A percentile compares a stretch with the other conserved stretches of the same genome.
phyloP scores from a whole-genome alignment of 2,888 invertebrate species.

The Macaria liturata region DNA sequence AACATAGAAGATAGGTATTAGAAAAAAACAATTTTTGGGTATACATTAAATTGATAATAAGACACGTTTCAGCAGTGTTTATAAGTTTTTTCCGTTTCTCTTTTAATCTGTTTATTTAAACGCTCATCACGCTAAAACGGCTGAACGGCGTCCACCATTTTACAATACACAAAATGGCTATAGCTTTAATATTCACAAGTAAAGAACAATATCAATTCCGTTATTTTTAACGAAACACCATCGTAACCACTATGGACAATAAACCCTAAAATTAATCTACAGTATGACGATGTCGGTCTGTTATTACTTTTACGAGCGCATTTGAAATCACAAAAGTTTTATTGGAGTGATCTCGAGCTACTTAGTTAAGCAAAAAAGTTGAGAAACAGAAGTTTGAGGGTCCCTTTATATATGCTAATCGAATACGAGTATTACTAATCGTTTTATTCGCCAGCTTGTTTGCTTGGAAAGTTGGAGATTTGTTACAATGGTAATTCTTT shows the following conservation, averaged over 20 bases:
- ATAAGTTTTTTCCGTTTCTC: too few species aligned
- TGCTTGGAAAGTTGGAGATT: not conserved
- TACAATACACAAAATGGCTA: too few species aligned
- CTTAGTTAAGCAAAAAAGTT: conserved; percentile 5
- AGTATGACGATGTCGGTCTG: conserved; percentile 22
- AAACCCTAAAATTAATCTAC: conserved; percentile 32
- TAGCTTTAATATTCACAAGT: too few species aligned
- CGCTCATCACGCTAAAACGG: too few species aligned
- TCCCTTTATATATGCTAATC: conserved; percentile 10
- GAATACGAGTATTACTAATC: conserved; percentile 2
- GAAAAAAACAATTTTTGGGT: too few species aligned
- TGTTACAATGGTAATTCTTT: not conserved
- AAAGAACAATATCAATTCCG: too few species aligned
- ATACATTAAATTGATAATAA: too few species aligned
- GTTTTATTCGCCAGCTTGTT: conserved; percentile 2
- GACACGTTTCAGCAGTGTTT: too few species aligned
- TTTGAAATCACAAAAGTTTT: conserved; percentile 22
- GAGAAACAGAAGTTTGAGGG: conserved; percentile 3
- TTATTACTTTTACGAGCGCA: conserved; percentile 26
- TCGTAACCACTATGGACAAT: conserved; percentile 10
- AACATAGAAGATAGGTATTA: too few species aligned
- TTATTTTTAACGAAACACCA: not conserved
- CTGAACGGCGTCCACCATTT: too few species aligned
- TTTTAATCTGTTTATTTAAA: too few species aligned
- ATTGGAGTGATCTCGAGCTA: conserved; percentile 9